Conservation (phyloP, 2,113 vertebrate species). For the Toxostoma redivivum region DNA sequence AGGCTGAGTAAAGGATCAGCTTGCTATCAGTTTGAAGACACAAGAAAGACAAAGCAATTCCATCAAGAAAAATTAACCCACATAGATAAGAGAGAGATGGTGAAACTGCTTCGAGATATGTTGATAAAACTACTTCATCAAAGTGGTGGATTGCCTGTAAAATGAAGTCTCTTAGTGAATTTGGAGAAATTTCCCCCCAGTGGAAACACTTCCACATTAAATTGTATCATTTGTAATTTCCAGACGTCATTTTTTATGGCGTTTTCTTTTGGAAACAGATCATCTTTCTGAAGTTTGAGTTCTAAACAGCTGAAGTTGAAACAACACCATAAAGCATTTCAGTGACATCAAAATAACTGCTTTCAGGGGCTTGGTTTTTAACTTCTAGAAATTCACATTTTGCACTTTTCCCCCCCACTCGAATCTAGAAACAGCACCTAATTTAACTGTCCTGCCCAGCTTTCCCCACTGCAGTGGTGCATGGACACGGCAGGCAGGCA, state of each 20-base stretch:
- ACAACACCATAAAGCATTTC: not conserved
- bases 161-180: not conserved
- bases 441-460: not conserved
- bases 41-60: constrained; percentile 55
- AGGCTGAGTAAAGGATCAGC: constrained; percentile 34
- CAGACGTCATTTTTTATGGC: not conserved
- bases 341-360: not conserved
- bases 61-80: constrained; percentile 49
- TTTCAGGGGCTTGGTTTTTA: not conserved
- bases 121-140: not conserved
- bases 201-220: not conserved
- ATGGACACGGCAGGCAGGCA: not conserved
- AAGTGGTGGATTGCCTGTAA: not conserved
- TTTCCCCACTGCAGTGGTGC: not conserved
- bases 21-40: constrained; percentile 41
- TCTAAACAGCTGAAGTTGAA: not conserved
- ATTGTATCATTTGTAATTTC: not conserved
- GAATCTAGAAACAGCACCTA: not conserved
- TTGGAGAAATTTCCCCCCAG: not conserved
- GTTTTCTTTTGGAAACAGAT: not conserved
- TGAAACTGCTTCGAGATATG: not conserved
- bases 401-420: not conserved
- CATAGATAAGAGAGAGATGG: constrained; percentile 10
- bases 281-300: not conserved
- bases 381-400: not conserved